phyloP scores from a whole-genome alignment of 2,113 vertebrate genomes.

The Stigmatopora argus region DNA sequence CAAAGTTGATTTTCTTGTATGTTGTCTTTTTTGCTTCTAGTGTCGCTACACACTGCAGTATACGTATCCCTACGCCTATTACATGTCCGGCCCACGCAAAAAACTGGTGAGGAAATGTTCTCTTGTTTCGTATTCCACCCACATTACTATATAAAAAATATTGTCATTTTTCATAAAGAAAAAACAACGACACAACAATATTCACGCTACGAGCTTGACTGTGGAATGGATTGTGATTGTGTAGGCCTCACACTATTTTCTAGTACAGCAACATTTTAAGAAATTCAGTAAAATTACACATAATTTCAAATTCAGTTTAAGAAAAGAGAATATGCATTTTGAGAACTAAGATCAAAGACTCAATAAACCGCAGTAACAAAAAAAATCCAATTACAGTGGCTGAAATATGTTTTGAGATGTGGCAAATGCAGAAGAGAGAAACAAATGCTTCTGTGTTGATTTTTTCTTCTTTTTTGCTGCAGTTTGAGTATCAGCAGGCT shows the following conservation, averaged over 20 bases:
- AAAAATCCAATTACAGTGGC: too few relatives aligned
- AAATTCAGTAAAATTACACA: too few relatives aligned
- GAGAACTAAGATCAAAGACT: too few relatives aligned
- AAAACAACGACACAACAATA: not conserved
- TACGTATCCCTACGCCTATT: conserved; percentile 97
- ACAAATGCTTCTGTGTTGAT: not conserved
- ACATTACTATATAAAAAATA: not conserved
- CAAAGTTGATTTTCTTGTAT: not conserved
- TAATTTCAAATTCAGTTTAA: too few relatives aligned
- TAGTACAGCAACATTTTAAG: too few relatives aligned
- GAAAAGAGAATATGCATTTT: too few relatives aligned
- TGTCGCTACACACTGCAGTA: conserved; percentile 99
- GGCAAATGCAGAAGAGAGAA: not conserved
- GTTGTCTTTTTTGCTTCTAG: conserved; percentile 56
- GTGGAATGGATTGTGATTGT: too few relatives aligned
- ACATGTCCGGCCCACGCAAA: conserved; percentile 97
- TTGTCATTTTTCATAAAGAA: not conserved
- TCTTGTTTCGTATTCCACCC: not conserved
- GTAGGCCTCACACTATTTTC: too few relatives aligned
- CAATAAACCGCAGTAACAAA: too few relatives aligned
- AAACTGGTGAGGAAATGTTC: conserved; percentile 82
- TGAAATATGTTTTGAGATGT: too few relatives aligned
- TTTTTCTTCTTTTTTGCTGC: conserved; percentile 21
- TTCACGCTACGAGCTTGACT: too few relatives aligned
- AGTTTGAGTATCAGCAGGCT: conserved; percentile 99